Evolutionary conservation across 2,888 invertebrate genomes (phyloP), one percentile per base, ranked within the genome.

Genomic region (Drosophila kanekoi): DNA sequence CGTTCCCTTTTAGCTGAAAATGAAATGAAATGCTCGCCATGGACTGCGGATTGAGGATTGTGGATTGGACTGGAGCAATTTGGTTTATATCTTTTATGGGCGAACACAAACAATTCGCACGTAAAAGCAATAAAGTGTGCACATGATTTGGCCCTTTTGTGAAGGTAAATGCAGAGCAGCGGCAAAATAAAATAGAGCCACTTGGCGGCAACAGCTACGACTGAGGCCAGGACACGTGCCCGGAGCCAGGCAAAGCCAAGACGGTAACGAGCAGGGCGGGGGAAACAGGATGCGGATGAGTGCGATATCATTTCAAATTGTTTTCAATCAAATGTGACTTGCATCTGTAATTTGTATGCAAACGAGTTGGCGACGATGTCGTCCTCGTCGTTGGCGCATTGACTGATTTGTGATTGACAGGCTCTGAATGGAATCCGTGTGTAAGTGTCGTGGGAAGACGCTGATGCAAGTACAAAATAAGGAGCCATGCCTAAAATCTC

Each of bases 251-350:
- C 41, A 49, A 16, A 44, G 56, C 59, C 43, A 58, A 56, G 56
- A 33, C 40, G 37, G 65, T 61, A 60, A 60, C 54, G 51, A 54
- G 23, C 35, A 13, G 54, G 28, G 28, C 35, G 23, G 10, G 16
- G n/a, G 16, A 40, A 14, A 40, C 13, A 40, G 38, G 18, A 13
- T 8, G 14, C 16, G 23, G 13, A 48, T 48, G 63, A 38, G 57
- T 52, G 65, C 72, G 78, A 87, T 84, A 84, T 81, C 85, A 80
- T 82, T 81, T 87, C 85, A 87, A 84, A 87, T 84, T 87, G 84
- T 87, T 84, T 84, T 84, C 87, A 80, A 84, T 84, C 84, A 84
- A 84, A 87, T 84, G 84, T 84, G 84, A 87, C 87, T 84, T 87
- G 84, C 87, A 84, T 84, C 82, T 76, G 84, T 84, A 84, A 84